A percentile compares a stretch with the other conserved stretches of the same genome.
These are phyloP conservation scores for Coptodon bakossiorum DNA, from an alignment of 2,113 vertebrate species.

Conservation along the genomic window DNA sequence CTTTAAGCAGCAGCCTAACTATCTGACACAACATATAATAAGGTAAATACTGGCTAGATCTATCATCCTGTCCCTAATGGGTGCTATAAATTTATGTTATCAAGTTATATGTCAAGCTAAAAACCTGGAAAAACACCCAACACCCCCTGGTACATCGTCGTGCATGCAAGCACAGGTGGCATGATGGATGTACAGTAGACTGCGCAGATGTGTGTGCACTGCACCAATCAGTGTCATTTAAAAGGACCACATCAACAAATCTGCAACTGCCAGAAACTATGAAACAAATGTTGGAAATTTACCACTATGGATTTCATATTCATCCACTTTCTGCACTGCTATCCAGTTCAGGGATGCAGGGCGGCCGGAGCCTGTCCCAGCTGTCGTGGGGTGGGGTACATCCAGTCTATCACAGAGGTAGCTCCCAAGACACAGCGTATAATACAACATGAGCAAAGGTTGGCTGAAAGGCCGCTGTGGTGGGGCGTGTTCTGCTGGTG, in stretches of 20 bases:
- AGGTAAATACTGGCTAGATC: background rate
- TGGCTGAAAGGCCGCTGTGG: background rate
- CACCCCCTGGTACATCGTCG: background rate
- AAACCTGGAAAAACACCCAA: conserved; percentile 15
- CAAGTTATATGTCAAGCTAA: conserved; percentile 22
- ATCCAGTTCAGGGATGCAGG: background rate
- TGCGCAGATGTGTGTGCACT: conserved; percentile 2
- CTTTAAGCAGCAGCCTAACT: background rate
- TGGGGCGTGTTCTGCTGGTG: background rate
- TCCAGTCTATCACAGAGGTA: background rate
- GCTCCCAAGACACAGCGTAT: background rate
- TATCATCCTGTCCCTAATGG: background rate
- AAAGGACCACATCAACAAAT: background rate
- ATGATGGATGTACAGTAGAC: conserved; percentile 13
- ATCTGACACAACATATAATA: background rate
- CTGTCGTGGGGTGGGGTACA: background rate
- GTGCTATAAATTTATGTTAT: conserved; percentile 20
- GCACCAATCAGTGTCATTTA: conserved; percentile 17
- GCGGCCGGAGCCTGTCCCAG: background rate
- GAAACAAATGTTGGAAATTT: background rate
- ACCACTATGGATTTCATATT: background rate
- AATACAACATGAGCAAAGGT: background rate
- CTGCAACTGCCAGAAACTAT: background rate
- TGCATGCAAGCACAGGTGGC: background rate
- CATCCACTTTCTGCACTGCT: background rate